Evolutionary conservation across 1,140 invertebrate species (phyloP).

Genomic region (Aphaenogaster floridana): DNA sequence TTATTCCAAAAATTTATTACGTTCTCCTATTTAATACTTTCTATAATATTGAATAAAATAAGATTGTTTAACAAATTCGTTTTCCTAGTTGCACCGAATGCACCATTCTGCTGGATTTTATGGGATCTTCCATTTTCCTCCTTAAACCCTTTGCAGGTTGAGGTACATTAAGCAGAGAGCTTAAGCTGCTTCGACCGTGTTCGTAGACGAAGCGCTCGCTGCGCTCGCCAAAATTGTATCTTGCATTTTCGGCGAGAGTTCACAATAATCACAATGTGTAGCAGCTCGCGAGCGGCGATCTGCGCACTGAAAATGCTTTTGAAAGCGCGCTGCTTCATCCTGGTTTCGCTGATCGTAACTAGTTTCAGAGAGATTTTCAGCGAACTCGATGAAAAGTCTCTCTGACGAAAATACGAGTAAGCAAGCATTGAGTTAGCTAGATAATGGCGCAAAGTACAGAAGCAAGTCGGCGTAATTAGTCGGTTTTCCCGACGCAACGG

Average conservation of each 20-base stretch:
- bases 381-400: slow-evolving; percentile 25
- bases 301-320: slow-evolving; percentile 40
- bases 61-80: slow-evolving; percentile 11
- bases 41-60: neutral
- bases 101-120: slow-evolving; percentile 22
- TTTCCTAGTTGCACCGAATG: neutral
- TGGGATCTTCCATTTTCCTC: slow-evolving; percentile 13
- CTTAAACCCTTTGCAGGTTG: slow-evolving; percentile 15
- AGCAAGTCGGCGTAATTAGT: slow-evolving; percentile 19
- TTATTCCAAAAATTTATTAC: neutral
- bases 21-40: neutral
- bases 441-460: neutral
- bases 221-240: slow-evolving; percentile 59
- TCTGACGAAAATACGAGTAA: slow-evolving; percentile 35
- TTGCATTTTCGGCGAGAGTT: slow-evolving; percentile 60
- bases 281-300: slow-evolving; percentile 42
- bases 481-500: neutral
- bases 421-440: neutral
- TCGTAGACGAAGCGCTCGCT: slow-evolving; percentile 38
- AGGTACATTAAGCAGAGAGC: slow-evolving; percentile 37
- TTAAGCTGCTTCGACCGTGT: slow-evolving; percentile 23
- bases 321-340: slow-evolving; percentile 18
- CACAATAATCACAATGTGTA: slow-evolving; percentile 56
- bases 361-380: slow-evolving; percentile 50
- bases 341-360: slow-evolving; percentile 10